Base-by-base conservation (phyloP, 2,113 vertebrate species). In the Tetraodon nigroviridis region DNA sequence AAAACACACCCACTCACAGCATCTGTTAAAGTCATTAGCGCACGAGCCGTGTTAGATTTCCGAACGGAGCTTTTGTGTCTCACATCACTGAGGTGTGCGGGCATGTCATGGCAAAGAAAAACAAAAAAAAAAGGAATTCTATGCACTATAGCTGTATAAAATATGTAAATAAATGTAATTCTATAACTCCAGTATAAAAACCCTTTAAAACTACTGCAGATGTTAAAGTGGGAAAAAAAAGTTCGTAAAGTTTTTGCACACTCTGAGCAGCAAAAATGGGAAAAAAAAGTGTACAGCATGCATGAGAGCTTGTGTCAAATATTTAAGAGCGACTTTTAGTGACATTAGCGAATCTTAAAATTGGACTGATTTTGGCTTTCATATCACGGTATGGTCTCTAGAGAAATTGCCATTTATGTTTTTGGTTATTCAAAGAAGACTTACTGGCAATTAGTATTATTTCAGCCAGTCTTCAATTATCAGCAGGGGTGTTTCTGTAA, bases 71-170 rank as follows among this genome's bases (percentile, higher is more conserved):
- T 21, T 5, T 59, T 52, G 2, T 53, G 47, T 45, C 51, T 45
- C 17, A 5, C 18, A 22, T 68, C 60, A 41, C 19, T 32, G 32
- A 32, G 29, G 29, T 2, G 29, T 32, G 6, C 8, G 32, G 32
- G 32, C 17, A 45, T 45, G 12, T 45, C 5, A 6, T 6, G 14
- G 6, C 5, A 45, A 13, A 16, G 2, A 15, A 5, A 5, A 16
- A 45, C 5, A 45, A 17, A 45, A 17, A 7, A 19, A 5, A 41
- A 55, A 12, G 11, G 0, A 67, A 50, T 46, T 81, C 80, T 87
- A 81, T 87, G 87, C 83, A 87, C 62, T 69, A 60, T 45, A 67
- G 50, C 45, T 55, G 22, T 86, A 18, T 81, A 64, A 81, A 42
- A 67, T 80, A 56, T 79, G 64, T 75, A 75, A 52, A 73, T 57